Evolutionary conservation across 2,888 invertebrate genomes (phyloP).

Genomic region (Acleris sparsana): DNA sequence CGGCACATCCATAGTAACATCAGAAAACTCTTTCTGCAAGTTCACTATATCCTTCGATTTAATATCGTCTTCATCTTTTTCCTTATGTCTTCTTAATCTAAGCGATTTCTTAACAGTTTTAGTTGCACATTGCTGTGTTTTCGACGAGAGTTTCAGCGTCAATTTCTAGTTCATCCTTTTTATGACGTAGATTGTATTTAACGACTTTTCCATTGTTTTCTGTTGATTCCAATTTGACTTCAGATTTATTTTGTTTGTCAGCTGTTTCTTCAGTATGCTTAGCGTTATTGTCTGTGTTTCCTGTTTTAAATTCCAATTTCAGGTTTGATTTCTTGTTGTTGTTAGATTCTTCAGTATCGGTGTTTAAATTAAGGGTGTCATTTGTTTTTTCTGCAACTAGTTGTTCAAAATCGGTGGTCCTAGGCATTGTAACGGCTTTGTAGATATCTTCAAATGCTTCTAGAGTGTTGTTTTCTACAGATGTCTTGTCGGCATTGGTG

Average conservation of each 20-base stretch:
- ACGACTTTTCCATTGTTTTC: conserved; percentile 38
- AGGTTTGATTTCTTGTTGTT: conserved; percentile 4
- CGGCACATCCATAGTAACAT: conserved; percentile 67
- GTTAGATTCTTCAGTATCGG: conserved; percentile 16
- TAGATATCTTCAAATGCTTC: conserved; percentile 72
- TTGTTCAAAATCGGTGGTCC: conserved; percentile 70
- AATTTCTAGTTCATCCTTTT: conserved; percentile 38
- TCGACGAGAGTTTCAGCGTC: conserved; percentile 45
- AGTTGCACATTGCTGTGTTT: conserved; percentile 50
- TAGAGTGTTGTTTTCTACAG: conserved; percentile 58
- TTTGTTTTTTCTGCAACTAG: conserved; percentile 48
- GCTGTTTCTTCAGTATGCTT: conserved; percentile 23
- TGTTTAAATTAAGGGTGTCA: conserved; percentile 29
- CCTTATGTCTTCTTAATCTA: conserved; percentile 58
- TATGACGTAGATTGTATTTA: conserved; percentile 66
- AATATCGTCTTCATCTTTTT: conserved; percentile 46
- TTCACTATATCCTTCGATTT: conserved; percentile 70
- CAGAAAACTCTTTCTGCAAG: conserved; percentile 69
- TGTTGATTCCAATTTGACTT: conserved; percentile 26
- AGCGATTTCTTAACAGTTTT: conserved; percentile 54
- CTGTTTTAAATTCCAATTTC: conserved; percentile 17
- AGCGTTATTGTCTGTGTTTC: conserved; percentile 33
- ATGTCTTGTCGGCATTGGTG: conserved; percentile 36
- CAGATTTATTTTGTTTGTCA: neutral
- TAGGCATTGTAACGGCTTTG: conserved; percentile 62